Evolutionary conservation across 2,888 invertebrate genomes (phyloP).

Genomic region (Melikaiella ostensackeni): DNA sequence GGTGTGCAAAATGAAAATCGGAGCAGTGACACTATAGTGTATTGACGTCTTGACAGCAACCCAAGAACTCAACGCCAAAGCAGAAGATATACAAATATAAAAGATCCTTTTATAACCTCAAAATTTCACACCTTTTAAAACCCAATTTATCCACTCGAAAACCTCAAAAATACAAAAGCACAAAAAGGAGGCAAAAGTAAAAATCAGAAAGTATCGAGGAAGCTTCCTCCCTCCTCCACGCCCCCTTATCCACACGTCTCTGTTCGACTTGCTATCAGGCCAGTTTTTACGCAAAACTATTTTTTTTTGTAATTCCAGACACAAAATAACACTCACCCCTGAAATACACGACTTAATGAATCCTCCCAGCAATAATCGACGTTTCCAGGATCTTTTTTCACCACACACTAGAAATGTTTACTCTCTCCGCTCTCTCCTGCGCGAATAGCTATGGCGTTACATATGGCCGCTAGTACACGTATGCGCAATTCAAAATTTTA

Average conservation of each 20-base stretch:
- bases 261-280: conserved; percentile 7
- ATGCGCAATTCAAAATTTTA: neutral
- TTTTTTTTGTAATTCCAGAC: neutral
- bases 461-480: neutral
- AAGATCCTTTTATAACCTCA: neutral
- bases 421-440: neutral
- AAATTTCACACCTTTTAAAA: neutral
- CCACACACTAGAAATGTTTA: conserved; percentile 26
- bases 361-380: neutral
- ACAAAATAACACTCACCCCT: conserved; percentile 6
- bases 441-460: conserved; percentile 27
- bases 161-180: neutral
- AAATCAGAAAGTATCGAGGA: conserved; percentile 9
- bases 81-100: neutral
- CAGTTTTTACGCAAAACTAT: neutral
- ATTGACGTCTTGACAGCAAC: conserved; percentile 15
- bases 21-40: conserved; percentile 19
- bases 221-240: conserved; percentile 9
- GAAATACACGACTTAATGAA: neutral
- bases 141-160: neutral
- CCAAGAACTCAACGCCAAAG: neutral
- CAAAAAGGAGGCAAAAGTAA: conserved; percentile 7
- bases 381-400: conserved; percentile 26
- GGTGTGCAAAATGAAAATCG: conserved; percentile 18
- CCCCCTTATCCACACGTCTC: conserved; percentile 16